Percentiles rank a stretch among this genome's conserved stretches.
Conservation (phyloP, 1,140 invertebrate species). For the Polyergus mexicanus region DNA sequence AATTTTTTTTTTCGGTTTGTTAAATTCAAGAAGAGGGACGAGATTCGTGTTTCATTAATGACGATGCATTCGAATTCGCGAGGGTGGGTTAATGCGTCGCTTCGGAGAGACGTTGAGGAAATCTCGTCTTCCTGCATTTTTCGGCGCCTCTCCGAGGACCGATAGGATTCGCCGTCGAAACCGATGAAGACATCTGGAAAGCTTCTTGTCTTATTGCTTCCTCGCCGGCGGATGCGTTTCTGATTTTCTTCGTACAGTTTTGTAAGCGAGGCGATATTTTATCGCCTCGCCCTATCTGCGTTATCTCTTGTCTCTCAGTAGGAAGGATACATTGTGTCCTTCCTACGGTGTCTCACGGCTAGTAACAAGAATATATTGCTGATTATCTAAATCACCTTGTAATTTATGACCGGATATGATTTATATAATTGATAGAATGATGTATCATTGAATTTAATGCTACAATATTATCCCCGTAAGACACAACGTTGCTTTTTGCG, state of each 20-base stretch:
- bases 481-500: neutral
- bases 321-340: constrained; percentile 8
- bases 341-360: neutral
- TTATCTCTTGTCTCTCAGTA: constrained; percentile 5
- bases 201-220: constrained; percentile 58
- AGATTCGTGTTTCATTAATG: constrained; percentile 15
- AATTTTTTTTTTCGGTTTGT: neutral
- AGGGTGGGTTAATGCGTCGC: neutral
- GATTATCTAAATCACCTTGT: constrained; percentile 28
- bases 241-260: constrained; percentile 42
- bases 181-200: constrained; percentile 52
- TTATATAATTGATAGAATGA: neutral
- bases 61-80: neutral
- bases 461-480: neutral
- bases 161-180: constrained; percentile 30
- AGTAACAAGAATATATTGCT: constrained; percentile 41
- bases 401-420: constrained; percentile 21
- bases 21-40: neutral
- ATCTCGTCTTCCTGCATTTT: constrained; percentile 14
- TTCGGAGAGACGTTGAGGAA: neutral
- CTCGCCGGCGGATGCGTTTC: constrained; percentile 5
- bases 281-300: constrained; percentile 32
- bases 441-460: neutral
- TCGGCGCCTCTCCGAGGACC: constrained; percentile 37
- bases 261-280: constrained; percentile 56